Percentiles rank a stretch among this genome's conserved stretches.
Evolutionary conservation across 2,113 vertebrate species (phyloP).

Genomic region (Brachirus orientalis): DNA sequence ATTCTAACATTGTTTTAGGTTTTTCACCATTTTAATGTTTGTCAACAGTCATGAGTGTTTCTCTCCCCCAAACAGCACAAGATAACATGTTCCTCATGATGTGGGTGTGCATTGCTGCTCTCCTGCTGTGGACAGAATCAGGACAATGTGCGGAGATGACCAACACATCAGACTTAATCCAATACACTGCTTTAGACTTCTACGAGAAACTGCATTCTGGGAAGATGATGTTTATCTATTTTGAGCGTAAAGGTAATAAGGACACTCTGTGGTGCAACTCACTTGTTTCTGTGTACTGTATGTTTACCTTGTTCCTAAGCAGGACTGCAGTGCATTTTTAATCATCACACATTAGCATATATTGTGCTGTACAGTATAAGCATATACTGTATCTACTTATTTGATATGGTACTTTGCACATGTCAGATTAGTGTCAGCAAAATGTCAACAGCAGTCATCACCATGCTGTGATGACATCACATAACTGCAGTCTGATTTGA

Average conservation of each 20-base stretch:
- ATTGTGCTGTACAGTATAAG: too few relatives aligned
- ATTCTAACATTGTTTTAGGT: too few relatives aligned
- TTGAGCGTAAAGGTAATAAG: slow-evolving; percentile 74
- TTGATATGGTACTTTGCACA: too few relatives aligned
- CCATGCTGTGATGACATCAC: too few relatives aligned
- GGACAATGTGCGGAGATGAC: slow-evolving; percentile 48
- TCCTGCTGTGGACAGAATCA: slow-evolving; percentile 54
- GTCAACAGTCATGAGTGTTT: not conserved
- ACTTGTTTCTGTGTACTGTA: not conserved
- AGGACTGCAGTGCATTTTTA: too few relatives aligned
- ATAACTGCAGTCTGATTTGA: too few relatives aligned
- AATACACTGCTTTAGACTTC: slow-evolving; percentile 70
- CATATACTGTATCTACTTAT: too few relatives aligned
- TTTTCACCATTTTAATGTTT: not conserved
- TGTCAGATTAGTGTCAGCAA: too few relatives aligned
- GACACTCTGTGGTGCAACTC: not conserved
- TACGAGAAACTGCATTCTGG: slow-evolving; percentile 69
- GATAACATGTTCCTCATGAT: slow-evolving; percentile 14
- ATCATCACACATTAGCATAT: too few relatives aligned
- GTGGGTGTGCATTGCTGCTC: slow-evolving; percentile 42
- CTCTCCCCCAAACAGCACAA: not conserved
- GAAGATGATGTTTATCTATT: slow-evolving; percentile 81
- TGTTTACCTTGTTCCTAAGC: too few relatives aligned
- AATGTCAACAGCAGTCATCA: too few relatives aligned
- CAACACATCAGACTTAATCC: slow-evolving; percentile 57